Evolutionary conservation across 2,113 vertebrate species (phyloP).

Genomic region (Corapipo altera): DNA sequence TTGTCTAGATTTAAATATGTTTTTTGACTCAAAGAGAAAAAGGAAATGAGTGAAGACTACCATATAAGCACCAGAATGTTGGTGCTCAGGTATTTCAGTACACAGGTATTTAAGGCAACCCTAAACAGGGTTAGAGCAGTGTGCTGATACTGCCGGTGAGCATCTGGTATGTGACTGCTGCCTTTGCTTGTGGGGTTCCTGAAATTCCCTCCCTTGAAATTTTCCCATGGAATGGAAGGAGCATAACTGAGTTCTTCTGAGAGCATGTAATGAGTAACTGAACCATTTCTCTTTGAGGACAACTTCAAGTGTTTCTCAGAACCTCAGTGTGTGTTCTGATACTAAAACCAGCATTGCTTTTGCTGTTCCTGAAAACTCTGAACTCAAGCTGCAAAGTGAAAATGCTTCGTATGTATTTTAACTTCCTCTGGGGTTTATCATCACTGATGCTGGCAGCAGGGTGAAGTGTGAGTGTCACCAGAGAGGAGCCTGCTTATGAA

Average conservation of each 20-base stretch:
- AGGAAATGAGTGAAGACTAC: not conserved
- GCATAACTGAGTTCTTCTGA: not conserved
- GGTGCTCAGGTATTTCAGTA: not conserved
- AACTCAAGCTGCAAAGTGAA: not conserved
- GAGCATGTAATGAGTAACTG: not conserved
- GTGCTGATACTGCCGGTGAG: not conserved
- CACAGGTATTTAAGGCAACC: not conserved
- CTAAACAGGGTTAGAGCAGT: not conserved
- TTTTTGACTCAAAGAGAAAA: not conserved
- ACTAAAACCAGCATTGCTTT: not conserved
- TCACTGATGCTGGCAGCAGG: not conserved
- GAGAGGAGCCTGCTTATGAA: not conserved
- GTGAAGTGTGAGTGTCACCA: not conserved
- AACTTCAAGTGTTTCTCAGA: not conserved
- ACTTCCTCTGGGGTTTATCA: not conserved
- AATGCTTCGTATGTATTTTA: not conserved
- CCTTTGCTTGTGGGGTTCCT: not conserved
- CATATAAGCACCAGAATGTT: not conserved
- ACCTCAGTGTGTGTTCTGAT: not conserved
- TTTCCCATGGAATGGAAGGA: not conserved
- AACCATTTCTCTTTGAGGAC: not conserved
- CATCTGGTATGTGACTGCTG: constrained; percentile 13
- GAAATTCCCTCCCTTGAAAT: not conserved
- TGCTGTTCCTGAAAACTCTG: not conserved
- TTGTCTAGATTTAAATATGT: not conserved